phyloP scores from a whole-genome alignment of 2,797 vertebrate species.

The Danio tinwini region DNA sequence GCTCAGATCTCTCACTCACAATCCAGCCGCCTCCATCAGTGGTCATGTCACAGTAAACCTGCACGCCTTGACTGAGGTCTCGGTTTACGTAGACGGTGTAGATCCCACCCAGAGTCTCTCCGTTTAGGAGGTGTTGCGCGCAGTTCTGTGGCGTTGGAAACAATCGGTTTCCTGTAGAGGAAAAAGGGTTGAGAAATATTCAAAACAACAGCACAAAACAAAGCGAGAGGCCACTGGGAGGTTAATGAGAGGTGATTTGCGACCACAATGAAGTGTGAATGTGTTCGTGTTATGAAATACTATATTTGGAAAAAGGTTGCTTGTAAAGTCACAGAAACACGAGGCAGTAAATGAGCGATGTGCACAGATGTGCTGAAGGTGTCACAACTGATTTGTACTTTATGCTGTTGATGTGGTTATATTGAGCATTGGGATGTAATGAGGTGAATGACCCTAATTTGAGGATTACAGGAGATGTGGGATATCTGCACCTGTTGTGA shows the following conservation, averaged over 20 bases:
- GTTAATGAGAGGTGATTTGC: conserved; percentile 31
- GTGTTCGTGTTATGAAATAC: conserved; percentile 15
- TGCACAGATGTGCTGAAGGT: not conserved
- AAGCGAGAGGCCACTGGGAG: not conserved
- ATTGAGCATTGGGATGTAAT: not conserved
- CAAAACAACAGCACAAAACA: conserved; percentile 6
- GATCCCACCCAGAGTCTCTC: conserved; percentile 88
- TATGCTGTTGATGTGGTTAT: not conserved
- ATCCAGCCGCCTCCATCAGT: conserved; percentile 96
- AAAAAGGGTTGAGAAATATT: conserved; percentile 13
- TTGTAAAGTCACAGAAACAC: conserved; percentile 33
- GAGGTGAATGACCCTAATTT: not conserved
- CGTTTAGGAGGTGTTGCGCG: conserved; percentile 93
- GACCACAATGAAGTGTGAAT: not conserved
- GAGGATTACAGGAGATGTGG: not conserved
- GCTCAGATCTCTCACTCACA: conserved; percentile 79
- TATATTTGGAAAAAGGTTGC: not conserved
- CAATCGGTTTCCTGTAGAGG: conserved; percentile 84
- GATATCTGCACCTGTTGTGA: conserved; percentile 86
- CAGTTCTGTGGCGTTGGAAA: conserved; percentile 97
- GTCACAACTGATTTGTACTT: conserved; percentile 16
- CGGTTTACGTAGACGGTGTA: conserved; percentile 95
- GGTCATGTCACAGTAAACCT: conserved; percentile 96
- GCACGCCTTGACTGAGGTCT: conserved; percentile 88
- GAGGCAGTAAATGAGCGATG: not conserved